These are phyloP conservation scores for Lepus americanus DNA, from an alignment of 2,113 vertebrate genomes.

Conservation along the genomic window DNA sequence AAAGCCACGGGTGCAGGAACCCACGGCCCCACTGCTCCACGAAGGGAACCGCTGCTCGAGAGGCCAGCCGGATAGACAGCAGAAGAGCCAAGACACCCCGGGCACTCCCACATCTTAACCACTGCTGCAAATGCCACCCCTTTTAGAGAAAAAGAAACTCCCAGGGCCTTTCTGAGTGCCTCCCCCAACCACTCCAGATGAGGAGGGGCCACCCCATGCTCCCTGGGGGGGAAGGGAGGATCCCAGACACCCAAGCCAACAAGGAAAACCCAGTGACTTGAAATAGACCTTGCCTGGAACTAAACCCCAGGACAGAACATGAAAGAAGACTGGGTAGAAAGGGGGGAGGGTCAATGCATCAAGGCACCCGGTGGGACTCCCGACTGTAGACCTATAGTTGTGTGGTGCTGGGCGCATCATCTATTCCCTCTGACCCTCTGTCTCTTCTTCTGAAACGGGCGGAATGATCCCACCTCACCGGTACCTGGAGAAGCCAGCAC, in stretches of 20 bases:
- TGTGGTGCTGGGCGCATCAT: background rate
- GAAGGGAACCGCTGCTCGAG: no score
- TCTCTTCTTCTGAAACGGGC: background rate
- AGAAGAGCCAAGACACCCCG: no score
- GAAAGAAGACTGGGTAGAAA: background rate
- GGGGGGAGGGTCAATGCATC: background rate
- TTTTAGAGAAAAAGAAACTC: background rate
- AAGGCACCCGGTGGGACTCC: background rate
- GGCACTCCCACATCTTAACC: no score
- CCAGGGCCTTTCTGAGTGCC: background rate
- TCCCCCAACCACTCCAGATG: background rate
- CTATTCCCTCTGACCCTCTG: background rate
- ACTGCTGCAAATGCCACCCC: no score
- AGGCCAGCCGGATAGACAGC: no score
- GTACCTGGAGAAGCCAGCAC: background rate
- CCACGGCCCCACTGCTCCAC: no score
- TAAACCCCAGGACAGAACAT: background rate
- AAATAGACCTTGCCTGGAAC: background rate
- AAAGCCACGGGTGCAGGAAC: no score
- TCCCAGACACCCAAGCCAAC: background rate
- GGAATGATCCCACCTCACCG: background rate
- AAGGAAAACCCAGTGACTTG: background rate
- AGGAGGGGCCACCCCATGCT: background rate
- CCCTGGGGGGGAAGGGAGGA: no score
- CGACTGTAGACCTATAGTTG: background rate